Evolutionary conservation across 2,888 invertebrate genomes (phyloP).

Genomic region (Tetropium fuscum): DNA sequence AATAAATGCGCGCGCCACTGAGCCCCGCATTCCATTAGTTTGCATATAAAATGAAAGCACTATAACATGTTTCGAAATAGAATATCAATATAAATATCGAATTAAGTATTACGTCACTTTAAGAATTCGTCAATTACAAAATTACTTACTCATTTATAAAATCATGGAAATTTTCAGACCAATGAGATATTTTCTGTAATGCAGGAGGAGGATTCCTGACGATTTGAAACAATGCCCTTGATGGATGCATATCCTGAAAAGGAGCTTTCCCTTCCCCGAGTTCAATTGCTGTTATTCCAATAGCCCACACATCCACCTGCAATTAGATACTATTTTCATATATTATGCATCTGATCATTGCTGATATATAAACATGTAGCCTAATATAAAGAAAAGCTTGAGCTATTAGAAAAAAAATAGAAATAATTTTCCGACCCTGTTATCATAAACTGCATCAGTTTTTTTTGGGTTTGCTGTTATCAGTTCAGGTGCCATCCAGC

Average conservation of each 20-base stretch:
- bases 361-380: no score
- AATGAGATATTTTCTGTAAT: slow-evolving; percentile 82
- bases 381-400: no score
- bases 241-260: slow-evolving; percentile 89
- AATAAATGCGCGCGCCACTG: no score
- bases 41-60: no score
- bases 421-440: slow-evolving; percentile 60
- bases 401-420: no score
- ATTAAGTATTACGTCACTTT: not conserved
- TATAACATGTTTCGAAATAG: no score
- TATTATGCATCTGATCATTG: no score
- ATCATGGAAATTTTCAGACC: slow-evolving; percentile 87
- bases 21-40: no score
- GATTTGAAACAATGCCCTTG: slow-evolving; percentile 91
- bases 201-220: slow-evolving; percentile 92
- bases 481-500: slow-evolving; percentile 96
- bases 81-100: not conserved
- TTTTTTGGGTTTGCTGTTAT: slow-evolving; percentile 67
- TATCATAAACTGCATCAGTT: slow-evolving; percentile 78
- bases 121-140: not conserved
- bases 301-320: slow-evolving; percentile 87
- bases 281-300: slow-evolving; percentile 93
- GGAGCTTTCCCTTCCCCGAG: slow-evolving; percentile 90
- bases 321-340: no score
- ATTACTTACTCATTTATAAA: slow-evolving; percentile 83